Evolutionary conservation across 2,113 vertebrate species (phyloP).

Genomic region (Cyprinodon tularosa): DNA sequence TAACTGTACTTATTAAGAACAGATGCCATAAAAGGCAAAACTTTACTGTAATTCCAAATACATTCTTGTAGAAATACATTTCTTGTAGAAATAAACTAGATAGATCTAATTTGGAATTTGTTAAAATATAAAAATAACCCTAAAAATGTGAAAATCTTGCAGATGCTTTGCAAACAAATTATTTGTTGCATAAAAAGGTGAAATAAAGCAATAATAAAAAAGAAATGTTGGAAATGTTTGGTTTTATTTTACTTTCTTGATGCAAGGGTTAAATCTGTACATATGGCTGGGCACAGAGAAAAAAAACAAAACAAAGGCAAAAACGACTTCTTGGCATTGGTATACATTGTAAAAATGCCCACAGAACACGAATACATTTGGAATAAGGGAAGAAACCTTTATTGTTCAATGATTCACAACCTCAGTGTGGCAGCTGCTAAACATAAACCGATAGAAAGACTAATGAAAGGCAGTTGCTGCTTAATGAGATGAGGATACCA

Average conservation of each 20-base stretch:
- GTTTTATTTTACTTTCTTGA: constrained; percentile 72
- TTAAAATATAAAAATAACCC: not conserved
- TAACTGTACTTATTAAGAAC: no score
- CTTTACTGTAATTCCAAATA: no score
- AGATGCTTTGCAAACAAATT: not conserved
- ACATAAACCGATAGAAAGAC: constrained; percentile 34
- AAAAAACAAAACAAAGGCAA: constrained; percentile 55
- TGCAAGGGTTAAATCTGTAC: constrained; percentile 69
- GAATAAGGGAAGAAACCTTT: constrained; percentile 50
- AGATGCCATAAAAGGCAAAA: no score
- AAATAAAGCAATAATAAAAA: not conserved
- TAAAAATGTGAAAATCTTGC: not conserved
- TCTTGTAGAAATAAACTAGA: no score
- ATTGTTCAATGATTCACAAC: constrained; percentile 9
- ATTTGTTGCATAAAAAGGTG: not conserved
- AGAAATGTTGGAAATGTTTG: constrained; percentile 61
- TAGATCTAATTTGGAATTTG: no score
- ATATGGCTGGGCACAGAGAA: constrained; percentile 71
- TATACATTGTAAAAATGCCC: constrained; percentile 59
- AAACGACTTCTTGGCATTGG: constrained; percentile 80
- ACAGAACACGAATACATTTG: constrained; percentile 70
- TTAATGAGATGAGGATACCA: constrained; percentile 3
- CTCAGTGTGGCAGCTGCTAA: constrained; percentile 20
- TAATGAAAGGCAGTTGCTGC: constrained; percentile 19
- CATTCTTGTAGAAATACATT: no score